Evolutionary conservation across 2,113 vertebrate genomes (phyloP), one percentile per base, ranked within the genome.

Genomic region (Machaerirhynchus nigripectus): DNA sequence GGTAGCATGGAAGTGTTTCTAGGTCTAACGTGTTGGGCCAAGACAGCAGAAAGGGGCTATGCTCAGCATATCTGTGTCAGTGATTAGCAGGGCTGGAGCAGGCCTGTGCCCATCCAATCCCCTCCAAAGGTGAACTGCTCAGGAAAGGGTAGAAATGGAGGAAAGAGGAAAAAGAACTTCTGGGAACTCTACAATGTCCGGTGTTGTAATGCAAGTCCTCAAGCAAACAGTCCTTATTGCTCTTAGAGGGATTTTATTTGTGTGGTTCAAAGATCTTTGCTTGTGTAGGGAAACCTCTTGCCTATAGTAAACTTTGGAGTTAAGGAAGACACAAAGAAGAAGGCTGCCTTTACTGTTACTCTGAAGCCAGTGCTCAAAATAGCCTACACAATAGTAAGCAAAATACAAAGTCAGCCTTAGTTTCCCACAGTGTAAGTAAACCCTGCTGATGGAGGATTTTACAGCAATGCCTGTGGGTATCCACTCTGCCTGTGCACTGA

Each of bases 1-100:
- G 6, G 23, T 39, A 9, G 6, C 0, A 0, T 23, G 28, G 27
- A 23, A 63, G 4, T 28, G 4, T 68, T 82, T 64, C 49, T 50
- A 44, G 35, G 7, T 63, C 24, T 64, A 11, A 57, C n/a, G 26
- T 26, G 14, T 77, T 85, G 33, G 47, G 8, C 18, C 42, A 82
- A 63, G 33, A 30, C 26, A 35, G 14, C 6, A 15, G 8, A 19
- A 46, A 55, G 42, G 3, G 5, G 16, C 22, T 52, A 35, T 71
- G 30, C 18, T 63, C 30, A 42, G 4, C 9, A 33, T 6, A 18
- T 46, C 5, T 46, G 4, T 71, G 44, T 15, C 20, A 9, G 19
- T 42, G 10, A 59, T 55, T 23, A 73, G 44, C 9, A 59, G 28
- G 28, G 13, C 13, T 55, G n/a, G 19, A 83, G 18, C 5, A 55